Percentiles rank a stretch among this genome's conserved stretches.
These are phyloP conservation scores for Zonitis immaculata DNA, from an alignment of 2,888 invertebrate genomes.

Conservation along the genomic window DNA sequence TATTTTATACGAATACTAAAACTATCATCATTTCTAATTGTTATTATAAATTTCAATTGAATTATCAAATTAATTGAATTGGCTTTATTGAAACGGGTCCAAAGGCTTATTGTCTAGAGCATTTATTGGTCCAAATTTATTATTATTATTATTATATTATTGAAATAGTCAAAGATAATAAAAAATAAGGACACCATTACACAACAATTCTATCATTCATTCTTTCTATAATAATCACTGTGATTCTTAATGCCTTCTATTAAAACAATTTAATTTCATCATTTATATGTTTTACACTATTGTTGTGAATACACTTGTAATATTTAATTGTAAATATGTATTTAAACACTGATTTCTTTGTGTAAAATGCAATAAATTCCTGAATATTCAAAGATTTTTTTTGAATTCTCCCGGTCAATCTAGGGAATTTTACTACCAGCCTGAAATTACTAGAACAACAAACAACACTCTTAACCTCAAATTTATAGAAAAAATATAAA, in stretches of 20 bases:
- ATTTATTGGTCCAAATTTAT: not conserved
- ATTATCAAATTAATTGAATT: conserved; percentile 5
- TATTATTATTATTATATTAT: not conserved
- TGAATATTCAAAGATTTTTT: not conserved
- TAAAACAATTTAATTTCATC: conserved; percentile 22
- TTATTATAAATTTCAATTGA: conserved; percentile 3
- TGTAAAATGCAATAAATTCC: conserved; percentile 36
- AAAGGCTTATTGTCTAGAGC: no score
- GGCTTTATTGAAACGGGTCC: conserved; percentile 20
- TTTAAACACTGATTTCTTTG: conserved; percentile 34
- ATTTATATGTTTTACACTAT: conserved; percentile 7
- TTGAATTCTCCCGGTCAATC: not conserved
- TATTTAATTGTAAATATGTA: conserved; percentile 32
- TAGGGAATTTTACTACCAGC: not conserved
- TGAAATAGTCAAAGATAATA: no score
- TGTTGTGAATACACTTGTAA: conserved; percentile 22
- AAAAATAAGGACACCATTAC: no score
- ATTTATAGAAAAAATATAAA: no score
- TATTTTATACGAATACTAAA: conserved; percentile 13
- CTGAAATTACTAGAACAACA: no score
- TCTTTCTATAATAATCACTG: conserved; percentile 34
- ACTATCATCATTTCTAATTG: conserved; percentile 4
- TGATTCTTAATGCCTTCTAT: conserved; percentile 44
- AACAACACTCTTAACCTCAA: no score
- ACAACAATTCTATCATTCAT: conserved; percentile 3